Evolutionary conservation across 53 echinoderm and acorn worm genomes (phyloP).

Genomic region (Crossaster papposus): DNA sequence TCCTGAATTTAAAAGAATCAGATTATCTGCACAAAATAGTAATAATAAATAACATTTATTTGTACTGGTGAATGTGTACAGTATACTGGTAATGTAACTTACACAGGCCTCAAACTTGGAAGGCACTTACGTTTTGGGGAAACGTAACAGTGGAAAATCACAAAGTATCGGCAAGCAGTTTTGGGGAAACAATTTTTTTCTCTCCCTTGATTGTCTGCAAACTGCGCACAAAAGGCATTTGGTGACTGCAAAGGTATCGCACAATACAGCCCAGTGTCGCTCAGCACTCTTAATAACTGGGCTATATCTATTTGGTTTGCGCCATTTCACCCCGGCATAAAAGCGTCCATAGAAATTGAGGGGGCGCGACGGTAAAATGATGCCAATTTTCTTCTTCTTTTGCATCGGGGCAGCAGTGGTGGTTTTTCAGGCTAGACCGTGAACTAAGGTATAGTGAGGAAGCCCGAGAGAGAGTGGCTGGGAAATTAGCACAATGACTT

Average conservation of each 20-base stretch:
- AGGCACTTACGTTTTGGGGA: no score
- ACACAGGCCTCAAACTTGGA: no score
- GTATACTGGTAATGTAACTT: no score
- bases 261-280: neutral
- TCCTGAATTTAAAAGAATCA: no score
- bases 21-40: no score
- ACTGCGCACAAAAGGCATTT: conserved; percentile 24
- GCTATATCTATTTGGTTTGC: conserved; percentile 50
- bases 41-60: no score
- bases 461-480: neutral
- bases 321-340: conserved; percentile 29
- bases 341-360: conserved; percentile 20
- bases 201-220: neutral
- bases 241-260: neutral
- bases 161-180: neutral
- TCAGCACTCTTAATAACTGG: conserved; percentile 28
- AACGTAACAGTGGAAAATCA: neutral
- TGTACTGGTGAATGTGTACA: no score
- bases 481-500: conserved; percentile 54
- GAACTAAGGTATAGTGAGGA: neutral
- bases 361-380: conserved; percentile 34
- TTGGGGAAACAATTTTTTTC: neutral
- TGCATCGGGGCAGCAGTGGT: neutral
- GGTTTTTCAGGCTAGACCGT: neutral
- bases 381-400: conserved; percentile 12